Evolutionary conservation across 2,888 invertebrate genomes (phyloP).

Genomic region (Oligia latruncula): DNA sequence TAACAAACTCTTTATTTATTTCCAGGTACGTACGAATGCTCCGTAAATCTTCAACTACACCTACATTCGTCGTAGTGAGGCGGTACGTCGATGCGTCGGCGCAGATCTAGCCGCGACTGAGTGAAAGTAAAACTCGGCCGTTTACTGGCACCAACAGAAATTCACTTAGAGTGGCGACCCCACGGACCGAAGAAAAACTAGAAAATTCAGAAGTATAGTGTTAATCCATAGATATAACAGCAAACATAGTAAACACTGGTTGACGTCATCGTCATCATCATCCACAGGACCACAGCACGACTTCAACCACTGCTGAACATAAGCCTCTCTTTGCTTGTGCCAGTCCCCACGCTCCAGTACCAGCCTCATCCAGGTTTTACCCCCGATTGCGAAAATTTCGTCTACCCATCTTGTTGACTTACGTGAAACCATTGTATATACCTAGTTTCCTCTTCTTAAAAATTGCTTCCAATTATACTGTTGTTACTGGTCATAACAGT

Average conservation of each 20-base stretch:
- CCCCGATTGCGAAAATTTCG: background rate
- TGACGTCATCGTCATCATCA: background rate
- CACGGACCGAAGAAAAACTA: constrained; percentile 7
- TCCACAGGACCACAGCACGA: background rate
- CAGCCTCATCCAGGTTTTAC: background rate
- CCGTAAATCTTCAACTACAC: background rate
- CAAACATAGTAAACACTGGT: background rate
- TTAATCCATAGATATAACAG: background rate
- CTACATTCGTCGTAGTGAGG: constrained; percentile 57
- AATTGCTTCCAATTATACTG: background rate
- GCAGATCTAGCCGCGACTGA: constrained; percentile 61
- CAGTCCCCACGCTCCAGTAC: background rate
- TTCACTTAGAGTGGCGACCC: constrained; percentile 59
- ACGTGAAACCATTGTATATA: too few species aligned
- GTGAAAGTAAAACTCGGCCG: constrained; percentile 72
- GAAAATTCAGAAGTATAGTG: constrained; percentile 28
- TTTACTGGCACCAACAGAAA: constrained; percentile 59
- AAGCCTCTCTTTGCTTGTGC: background rate
- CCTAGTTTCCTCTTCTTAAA: background rate
- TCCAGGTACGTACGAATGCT: constrained; percentile 59
- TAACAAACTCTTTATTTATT: constrained; percentile 41
- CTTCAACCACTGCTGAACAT: background rate
- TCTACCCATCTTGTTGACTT: background rate
- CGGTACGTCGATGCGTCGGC: constrained; percentile 55
- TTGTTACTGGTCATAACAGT: too few species aligned